phyloP scores from a whole-genome alignment of 2,888 invertebrate species.

The Diploptera punctata region DNA sequence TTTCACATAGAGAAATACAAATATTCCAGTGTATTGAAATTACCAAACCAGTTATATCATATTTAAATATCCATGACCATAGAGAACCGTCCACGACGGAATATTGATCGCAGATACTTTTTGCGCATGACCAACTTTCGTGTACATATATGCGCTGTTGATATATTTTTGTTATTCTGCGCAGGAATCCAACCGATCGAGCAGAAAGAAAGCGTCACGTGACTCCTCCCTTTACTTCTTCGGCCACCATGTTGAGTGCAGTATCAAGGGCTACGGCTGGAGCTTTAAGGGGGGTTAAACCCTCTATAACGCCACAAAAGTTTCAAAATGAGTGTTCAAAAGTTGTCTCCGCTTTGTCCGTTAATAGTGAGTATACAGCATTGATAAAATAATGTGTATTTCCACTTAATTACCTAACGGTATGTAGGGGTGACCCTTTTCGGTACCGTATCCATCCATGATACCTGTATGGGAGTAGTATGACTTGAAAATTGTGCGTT shows the following conservation, averaged over 20 bases:
- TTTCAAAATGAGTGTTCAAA: constrained; percentile 59
- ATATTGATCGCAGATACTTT: too few species aligned
- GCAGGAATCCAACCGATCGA: not conserved
- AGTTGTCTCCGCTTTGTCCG: constrained; percentile 58
- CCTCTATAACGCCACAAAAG: constrained; percentile 55
- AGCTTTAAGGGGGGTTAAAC: constrained; percentile 63
- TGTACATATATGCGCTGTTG: too few species aligned
- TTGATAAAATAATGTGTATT: not conserved
- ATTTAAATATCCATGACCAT: too few species aligned
- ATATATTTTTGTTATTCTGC: too few species aligned
- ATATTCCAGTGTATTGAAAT: too few species aligned
- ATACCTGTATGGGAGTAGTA: too few species aligned
- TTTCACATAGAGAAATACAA: too few species aligned
- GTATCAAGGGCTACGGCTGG: constrained; percentile 63
- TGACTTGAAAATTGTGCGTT: too few species aligned
- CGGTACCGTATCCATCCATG: too few species aligned
- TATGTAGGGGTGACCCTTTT: not conserved
- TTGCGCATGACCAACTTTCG: too few species aligned
- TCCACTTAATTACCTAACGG: not conserved
- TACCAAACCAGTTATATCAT: too few species aligned
- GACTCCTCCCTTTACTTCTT: constrained; percentile 49
- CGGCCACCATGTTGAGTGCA: constrained; percentile 65
- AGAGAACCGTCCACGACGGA: too few species aligned
- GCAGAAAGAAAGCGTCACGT: constrained; percentile 39
- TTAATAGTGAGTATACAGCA: constrained; percentile 59